Percentiles rank a stretch among this genome's conserved stretches.
Conservation (phyloP, 2,888 invertebrate species). For the Hypomecis atomaria region DNA sequence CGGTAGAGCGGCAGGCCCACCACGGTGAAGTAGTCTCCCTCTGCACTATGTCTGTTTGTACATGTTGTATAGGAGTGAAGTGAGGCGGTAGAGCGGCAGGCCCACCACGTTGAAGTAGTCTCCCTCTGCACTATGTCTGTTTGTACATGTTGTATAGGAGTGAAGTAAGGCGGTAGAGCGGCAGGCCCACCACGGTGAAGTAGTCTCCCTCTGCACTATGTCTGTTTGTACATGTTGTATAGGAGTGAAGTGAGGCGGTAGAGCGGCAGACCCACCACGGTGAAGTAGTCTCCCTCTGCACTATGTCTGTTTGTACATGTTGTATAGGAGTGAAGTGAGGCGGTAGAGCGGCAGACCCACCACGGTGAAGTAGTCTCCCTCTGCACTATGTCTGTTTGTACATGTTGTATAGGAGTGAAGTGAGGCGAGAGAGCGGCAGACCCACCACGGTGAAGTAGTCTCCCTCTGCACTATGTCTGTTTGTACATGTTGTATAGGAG, state of each 20-base stretch:
- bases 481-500: slow-evolving; percentile 81
- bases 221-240: slow-evolving; percentile 74
- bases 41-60: slow-evolving; percentile 61
- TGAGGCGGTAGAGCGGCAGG: slow-evolving; percentile 89
- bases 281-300: slow-evolving; percentile 92
- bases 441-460: slow-evolving; percentile 96
- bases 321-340: slow-evolving; percentile 80
- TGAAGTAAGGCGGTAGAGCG: slow-evolving; percentile 86
- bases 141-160: slow-evolving; percentile 81
- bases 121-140: slow-evolving; percentile 79
- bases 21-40: slow-evolving; percentile 95
- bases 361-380: slow-evolving; percentile 95
- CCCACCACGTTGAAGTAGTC: slow-evolving; percentile 96
- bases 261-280: slow-evolving; percentile 94
- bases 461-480: slow-evolving; percentile 79
- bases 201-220: slow-evolving; percentile 88
- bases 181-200: slow-evolving; percentile 95
- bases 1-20: slow-evolving; percentile 93
- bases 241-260: slow-evolving; percentile 84
- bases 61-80: slow-evolving; percentile 81
- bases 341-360: slow-evolving; percentile 93
- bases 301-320: slow-evolving; percentile 67
- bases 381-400: slow-evolving; percentile 61
- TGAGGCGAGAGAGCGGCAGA: slow-evolving; percentile 89
- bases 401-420: slow-evolving; percentile 81